These are phyloP conservation scores for Umimayanthus kanabou DNA, from an alignment of 92 coral and sea anemone genomes.

Conservation along the genomic window DNA sequence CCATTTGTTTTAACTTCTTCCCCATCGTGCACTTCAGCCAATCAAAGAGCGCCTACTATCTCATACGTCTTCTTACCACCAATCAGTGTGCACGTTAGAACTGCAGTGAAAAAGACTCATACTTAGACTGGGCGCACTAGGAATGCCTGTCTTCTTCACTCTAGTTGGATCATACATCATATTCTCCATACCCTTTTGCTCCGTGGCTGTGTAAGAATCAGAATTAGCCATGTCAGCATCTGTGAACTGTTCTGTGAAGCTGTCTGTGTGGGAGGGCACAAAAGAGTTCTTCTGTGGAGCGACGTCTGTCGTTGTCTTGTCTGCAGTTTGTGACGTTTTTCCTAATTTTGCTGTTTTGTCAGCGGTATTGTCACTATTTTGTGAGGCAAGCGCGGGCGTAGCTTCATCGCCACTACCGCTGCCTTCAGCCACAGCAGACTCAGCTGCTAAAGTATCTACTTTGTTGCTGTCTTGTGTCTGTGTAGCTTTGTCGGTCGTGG, in stretches of 20 bases:
- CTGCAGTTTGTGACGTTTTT: conserved; percentile 25
- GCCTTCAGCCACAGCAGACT: conserved; percentile 45
- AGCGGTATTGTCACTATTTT: conserved; percentile 31
- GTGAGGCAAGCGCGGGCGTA: conserved; percentile 6
- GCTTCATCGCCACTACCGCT: conserved; percentile 47
- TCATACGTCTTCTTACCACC: neutral
- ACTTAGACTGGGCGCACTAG: conserved; percentile 57
- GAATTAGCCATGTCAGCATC: conserved; percentile 41
- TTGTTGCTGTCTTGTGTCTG: conserved; percentile 48
- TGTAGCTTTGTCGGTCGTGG: conserved; percentile 41
- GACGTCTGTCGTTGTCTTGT: conserved; percentile 20
- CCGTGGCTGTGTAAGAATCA: conserved; percentile 43
- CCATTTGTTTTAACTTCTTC: neutral
- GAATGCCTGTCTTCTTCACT: conserved; percentile 84
- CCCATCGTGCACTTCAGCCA: conserved; percentile 1
- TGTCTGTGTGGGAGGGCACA: conserved; percentile 39
- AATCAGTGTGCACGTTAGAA: conserved; percentile 31
- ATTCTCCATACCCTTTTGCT: conserved; percentile 65
- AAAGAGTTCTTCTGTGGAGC: conserved; percentile 42
- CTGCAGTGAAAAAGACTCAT: conserved; percentile 42
- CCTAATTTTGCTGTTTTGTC: conserved; percentile 43
- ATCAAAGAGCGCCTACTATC: neutral
- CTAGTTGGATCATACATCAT: conserved; percentile 85
- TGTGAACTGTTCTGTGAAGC: conserved; percentile 42
- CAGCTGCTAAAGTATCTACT: conserved; percentile 50